A percentile compares a stretch with the other conserved stretches of the same genome.
These are phyloP conservation scores for Nipponacmea schrenckii DNA, from an alignment of 2,888 invertebrate species.

Conservation along the genomic window DNA sequence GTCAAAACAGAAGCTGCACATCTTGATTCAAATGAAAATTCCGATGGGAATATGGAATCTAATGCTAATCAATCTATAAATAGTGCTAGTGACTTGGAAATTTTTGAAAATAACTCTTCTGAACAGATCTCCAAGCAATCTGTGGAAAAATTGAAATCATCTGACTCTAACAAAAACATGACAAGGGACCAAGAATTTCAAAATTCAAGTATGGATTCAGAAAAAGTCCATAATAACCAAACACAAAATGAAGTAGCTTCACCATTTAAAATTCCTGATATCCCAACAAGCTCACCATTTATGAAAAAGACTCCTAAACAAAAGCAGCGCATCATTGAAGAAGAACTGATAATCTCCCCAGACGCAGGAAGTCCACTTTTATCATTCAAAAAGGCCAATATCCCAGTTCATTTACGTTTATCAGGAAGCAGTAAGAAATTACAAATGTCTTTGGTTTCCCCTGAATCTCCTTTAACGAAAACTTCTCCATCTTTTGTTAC, in stretches of 20 bases:
- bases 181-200: too few species aligned
- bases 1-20: too few species aligned
- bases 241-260: not conserved
- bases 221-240: too few species aligned
- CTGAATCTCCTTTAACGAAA: not conserved
- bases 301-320: slow-evolving; percentile 12
- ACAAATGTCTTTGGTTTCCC: not conserved
- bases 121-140: too few species aligned
- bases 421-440: not conserved
- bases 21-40: too few species aligned
- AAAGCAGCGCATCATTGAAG: slow-evolving; percentile 29
- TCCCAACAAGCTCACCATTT: slow-evolving; percentile 1
- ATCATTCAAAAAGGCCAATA: slow-evolving; percentile 22
- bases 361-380: slow-evolving; percentile 44
- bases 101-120: too few species aligned
- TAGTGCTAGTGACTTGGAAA: too few species aligned
- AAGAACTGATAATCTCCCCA: slow-evolving; percentile 48
- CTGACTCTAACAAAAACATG: too few species aligned
- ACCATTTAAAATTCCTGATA: not conserved
- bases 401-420: not conserved
- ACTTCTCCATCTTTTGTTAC: not conserved
- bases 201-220: too few species aligned
- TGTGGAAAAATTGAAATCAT: too few species aligned
- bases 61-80: too few species aligned
- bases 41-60: too few species aligned